Evolutionary conservation across 23 tunicate genomes (phyloP), one percentile per base, ranked within the genome.

Genomic region (Ciona savignyi): DNA sequence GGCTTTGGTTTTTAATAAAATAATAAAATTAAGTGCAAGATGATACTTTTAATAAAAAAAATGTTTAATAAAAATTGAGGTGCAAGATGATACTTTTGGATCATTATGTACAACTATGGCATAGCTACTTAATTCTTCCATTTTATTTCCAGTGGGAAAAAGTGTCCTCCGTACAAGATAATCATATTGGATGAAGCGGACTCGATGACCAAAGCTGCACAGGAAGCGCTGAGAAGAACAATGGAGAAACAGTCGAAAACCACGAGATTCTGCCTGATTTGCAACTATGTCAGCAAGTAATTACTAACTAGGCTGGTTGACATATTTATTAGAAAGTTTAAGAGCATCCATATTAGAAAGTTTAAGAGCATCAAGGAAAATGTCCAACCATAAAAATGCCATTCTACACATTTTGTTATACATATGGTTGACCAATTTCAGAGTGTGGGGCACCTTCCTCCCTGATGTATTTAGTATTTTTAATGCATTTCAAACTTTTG

Each of bases 201-300:
- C 74, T 94, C 99, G 21, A 94, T 94, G 99, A 94, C 99, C 20
- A 94, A 94, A 68, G 85, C 95, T 3, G 91, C 99, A 20, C 98
- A 93, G 63, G 95, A 93, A 77, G 98, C 98, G 15, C 70, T 93
- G 49, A 72, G 98, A 62, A 70, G 98, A 77, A 93, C 98, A 23
- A 93, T 93, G 98, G 98, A 93, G 63, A 86, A 81, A 35, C 85
- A 81, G 56, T 80, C 98, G 1, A 93, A 86, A 74, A 86, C 85
- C 1, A 93, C 98, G 22, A 64, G 98, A 35, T 93, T 93, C 35
- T 93, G 98, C 73, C 81, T 93, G 19, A 86, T 93, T 68, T 93
- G 98, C 67, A 93, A 93, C 70, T 93, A 93, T 70, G 88, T 93
- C 27, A 86, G 84, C 72, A 86, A 86, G 85, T 80, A 1, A 11